Evolutionary conservation across 2,888 invertebrate genomes (phyloP), one percentile per base, ranked within the genome.

Genomic region (Dryocosmus kuriphilus): DNA sequence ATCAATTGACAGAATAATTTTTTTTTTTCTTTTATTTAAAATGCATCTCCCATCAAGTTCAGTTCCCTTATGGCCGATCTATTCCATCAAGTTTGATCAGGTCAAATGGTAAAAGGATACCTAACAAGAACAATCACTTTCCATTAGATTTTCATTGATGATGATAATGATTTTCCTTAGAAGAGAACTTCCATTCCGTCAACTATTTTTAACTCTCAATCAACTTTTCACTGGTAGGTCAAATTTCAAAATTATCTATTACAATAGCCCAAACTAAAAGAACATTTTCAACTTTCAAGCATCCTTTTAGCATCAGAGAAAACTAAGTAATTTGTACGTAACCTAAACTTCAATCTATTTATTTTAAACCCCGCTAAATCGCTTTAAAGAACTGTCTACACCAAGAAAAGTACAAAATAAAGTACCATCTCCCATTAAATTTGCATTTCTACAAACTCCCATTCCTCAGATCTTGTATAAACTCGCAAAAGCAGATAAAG

Each of bases 381-480:
- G 41, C 11, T 55, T 55, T 55, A 11, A 55, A 9, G 9, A 55
- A 9, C n/a, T 55, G 22, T 55, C 22, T 55, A 1, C 22, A 22
- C 9, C 3, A 22, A 11, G 22, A 11, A 55, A n/a, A 9, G 5
- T 6, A 5, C 41, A 5, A 41, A 41, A 55, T 22, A 22, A 22
- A 55, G 22, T 19, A 46, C 0, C n/a, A 19, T 46, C 46, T 46
- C 16, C 16, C 22, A 55, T 9, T 55, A 55, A 9, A 55, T 22
- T 55, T 55, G 11, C 9, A 62, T 62, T 62, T 32, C 62, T 30
- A 62, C n/a, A 55, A 55, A 55, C 55, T 55, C 55, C 22, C 9
- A 22, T 55, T 55, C 11, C 22, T 55, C 4, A 55, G 22, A 5
- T 24, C 16, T 60, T 60, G 24, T 27, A 60, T 60, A 60, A 24